These are phyloP conservation scores for Elegia similella DNA, from an alignment of 2,888 invertebrate species.

Conservation along the genomic window DNA sequence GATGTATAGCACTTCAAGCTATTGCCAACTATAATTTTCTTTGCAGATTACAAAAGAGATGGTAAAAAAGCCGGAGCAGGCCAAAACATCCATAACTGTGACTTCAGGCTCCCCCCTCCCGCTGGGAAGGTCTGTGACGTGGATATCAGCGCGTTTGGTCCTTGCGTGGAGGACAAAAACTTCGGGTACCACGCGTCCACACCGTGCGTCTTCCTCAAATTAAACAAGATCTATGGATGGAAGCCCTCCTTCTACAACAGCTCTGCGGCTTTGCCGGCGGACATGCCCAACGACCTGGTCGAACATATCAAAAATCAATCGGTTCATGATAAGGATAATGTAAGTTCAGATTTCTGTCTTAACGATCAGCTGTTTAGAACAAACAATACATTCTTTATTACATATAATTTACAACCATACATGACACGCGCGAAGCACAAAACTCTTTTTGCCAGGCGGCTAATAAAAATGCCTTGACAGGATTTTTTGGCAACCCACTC, in stretches of 20 bases:
- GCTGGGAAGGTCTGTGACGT: slow-evolving; percentile 93
- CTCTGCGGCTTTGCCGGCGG: slow-evolving; percentile 84
- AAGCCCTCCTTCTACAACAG: slow-evolving; percentile 90
- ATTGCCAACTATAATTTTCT: not conserved
- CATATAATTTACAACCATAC: no score
- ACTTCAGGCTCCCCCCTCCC: slow-evolving; percentile 86
- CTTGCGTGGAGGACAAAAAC: slow-evolving; percentile 91
- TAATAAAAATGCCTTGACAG: no score
- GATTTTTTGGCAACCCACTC: no score
- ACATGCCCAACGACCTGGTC: slow-evolving; percentile 88
- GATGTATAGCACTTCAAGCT: no score
- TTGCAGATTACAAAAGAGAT: slow-evolving; percentile 86
- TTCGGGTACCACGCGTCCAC: slow-evolving; percentile 95
- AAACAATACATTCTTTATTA: no score
- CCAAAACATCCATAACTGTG: slow-evolving; percentile 88
- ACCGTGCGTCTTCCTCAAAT: slow-evolving; percentile 96
- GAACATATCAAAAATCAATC: slow-evolving; percentile 83
- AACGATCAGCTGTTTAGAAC: no score
- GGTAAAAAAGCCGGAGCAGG: slow-evolving; percentile 87
- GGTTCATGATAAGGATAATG: slow-evolving; percentile 69
- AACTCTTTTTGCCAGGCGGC: no score
- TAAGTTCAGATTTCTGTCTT: slow-evolving; percentile 37
- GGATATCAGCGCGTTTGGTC: slow-evolving; percentile 89
- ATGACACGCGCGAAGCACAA: no score
- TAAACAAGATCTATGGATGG: slow-evolving; percentile 98